phyloP scores from a whole-genome alignment of 2,888 invertebrate species.

The Ganaspis brasiliensis region DNA sequence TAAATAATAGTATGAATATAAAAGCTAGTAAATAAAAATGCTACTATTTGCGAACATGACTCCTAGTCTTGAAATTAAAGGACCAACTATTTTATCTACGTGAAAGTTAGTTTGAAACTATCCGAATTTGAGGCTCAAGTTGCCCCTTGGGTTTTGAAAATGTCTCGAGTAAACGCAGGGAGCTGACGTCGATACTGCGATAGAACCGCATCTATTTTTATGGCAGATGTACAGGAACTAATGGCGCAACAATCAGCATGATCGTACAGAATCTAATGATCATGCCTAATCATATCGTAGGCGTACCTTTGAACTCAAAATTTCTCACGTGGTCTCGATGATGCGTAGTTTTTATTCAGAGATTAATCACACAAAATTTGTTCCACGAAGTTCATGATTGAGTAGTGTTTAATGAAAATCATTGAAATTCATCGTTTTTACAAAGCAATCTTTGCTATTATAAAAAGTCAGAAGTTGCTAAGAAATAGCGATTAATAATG shows the following conservation, averaged over 20 bases:
- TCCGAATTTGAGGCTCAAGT: background rate
- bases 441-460: background rate
- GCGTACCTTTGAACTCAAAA: slow-evolving; percentile 58
- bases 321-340: slow-evolving; percentile 23
- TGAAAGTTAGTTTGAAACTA: background rate
- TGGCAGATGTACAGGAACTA: slow-evolving; percentile 70
- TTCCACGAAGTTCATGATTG: slow-evolving; percentile 40
- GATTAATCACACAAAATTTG: slow-evolving; percentile 1
- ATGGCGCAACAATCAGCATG: slow-evolving; percentile 69
- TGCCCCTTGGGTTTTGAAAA: slow-evolving; percentile 13
- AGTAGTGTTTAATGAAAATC: slow-evolving; percentile 1
- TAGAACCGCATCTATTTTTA: slow-evolving; percentile 75
- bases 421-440: background rate
- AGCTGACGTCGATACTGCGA: slow-evolving; percentile 66
- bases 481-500: too few species aligned
- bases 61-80: slow-evolving; percentile 61
- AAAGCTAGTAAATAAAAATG: too few species aligned
- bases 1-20: too few species aligned
- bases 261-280: slow-evolving; percentile 65
- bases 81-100: slow-evolving; percentile 57
- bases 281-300: slow-evolving; percentile 73
- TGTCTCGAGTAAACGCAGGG: slow-evolving; percentile 48
- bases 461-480: too few species aligned
- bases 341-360: slow-evolving; percentile 24
- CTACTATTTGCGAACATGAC: slow-evolving; percentile 35